Conservation (phyloP, 2,113 vertebrate genomes). For the Daboia siamensis region DNA sequence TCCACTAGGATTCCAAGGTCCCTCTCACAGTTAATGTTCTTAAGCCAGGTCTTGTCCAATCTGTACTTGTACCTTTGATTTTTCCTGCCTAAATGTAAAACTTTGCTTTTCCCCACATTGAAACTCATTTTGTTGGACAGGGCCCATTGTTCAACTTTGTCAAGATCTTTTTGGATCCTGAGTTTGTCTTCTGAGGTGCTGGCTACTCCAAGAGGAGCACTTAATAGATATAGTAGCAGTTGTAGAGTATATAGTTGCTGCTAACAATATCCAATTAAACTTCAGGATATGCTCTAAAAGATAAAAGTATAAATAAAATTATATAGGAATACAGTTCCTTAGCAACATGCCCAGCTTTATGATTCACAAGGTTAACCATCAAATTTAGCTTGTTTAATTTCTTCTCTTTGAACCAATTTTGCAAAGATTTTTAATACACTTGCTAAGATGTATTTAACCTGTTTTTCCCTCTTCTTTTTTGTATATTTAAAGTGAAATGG, state of each 20-base stretch:
- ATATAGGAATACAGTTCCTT: not conserved
- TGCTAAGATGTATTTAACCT: not conserved
- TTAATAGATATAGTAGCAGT: not conserved
- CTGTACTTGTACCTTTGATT: no score
- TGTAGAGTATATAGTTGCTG: not conserved
- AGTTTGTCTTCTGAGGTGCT: no score
- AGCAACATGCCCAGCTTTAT: not conserved
- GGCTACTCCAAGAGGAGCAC: not conserved
- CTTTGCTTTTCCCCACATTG: no score
- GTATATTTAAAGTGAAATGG: slow-evolving; percentile 10
- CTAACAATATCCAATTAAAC: not conserved
- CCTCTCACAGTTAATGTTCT: no score
- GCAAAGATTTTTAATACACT: not conserved
- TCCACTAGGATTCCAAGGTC: no score
- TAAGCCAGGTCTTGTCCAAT: no score
- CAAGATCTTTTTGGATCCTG: no score
- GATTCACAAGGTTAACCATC: not conserved
- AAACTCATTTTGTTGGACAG: no score
- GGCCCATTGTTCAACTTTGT: no score
- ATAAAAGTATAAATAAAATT: not conserved
- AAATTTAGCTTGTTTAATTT: not conserved
- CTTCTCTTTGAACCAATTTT: not conserved
- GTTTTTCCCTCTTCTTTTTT: not conserved
- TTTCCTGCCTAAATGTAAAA: no score
- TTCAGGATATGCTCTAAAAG: not conserved